Conservation (phyloP, 1,140 invertebrate species). For the Seison nebaliae region DNA sequence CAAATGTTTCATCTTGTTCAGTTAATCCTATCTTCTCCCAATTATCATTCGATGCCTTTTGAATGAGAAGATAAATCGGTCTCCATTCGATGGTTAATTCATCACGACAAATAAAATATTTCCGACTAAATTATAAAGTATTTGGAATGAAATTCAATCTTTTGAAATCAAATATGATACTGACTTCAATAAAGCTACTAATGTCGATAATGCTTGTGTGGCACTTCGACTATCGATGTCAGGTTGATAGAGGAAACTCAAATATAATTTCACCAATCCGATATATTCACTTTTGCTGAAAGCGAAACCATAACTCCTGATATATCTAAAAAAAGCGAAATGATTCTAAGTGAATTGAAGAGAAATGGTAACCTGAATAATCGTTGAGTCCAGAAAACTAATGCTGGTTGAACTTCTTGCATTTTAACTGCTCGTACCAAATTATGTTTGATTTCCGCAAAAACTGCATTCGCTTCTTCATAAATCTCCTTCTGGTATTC, state of each 20-base stretch:
- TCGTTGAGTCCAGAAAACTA: too few species aligned
- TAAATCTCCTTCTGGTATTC: too few species aligned
- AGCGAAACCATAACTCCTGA: conserved; percentile 56
- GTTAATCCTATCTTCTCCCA: too few species aligned
- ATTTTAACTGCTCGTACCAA: too few species aligned
- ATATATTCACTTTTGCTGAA: conserved; percentile 72
- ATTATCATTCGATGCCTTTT: too few species aligned
- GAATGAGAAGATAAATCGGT: conserved; percentile 50
- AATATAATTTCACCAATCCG: conserved; percentile 50
- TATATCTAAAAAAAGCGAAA: too few species aligned
- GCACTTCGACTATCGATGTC: conserved; percentile 45
- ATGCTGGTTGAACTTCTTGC: too few species aligned
- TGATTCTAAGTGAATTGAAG: too few species aligned
- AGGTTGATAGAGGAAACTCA: conserved; percentile 45
- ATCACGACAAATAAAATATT: conserved; percentile 42
- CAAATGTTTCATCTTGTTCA: too few species aligned
- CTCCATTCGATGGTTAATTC: conserved; percentile 58
- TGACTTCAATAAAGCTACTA: conserved; percentile 29
- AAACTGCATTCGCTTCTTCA: too few species aligned
- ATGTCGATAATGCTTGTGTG: conserved; percentile 34
- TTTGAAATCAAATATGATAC: conserved; percentile 13
- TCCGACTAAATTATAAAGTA: conserved; percentile 38
- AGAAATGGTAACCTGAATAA: too few species aligned
- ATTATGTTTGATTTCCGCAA: too few species aligned
- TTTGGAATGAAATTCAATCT: conserved; percentile 10